Conservation (phyloP, 2,113 vertebrate species). For the Cairina moschata region DNA sequence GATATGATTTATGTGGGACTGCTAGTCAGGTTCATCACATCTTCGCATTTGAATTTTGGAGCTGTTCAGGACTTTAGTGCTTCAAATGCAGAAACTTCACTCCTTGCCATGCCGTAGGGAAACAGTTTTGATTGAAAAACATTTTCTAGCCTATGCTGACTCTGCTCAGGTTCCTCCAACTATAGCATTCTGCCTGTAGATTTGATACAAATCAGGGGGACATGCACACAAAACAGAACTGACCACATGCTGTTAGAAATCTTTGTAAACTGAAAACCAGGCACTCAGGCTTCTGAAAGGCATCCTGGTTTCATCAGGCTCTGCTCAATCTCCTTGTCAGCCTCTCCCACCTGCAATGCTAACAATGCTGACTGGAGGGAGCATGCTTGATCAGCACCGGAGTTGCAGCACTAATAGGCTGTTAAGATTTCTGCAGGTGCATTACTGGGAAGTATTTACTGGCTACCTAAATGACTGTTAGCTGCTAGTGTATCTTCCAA, state of each 20-base stretch:
- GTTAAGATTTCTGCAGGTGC: neutral
- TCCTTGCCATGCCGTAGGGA: neutral
- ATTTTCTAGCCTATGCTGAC: neutral
- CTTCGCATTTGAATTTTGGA: neutral
- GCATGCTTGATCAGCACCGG: neutral
- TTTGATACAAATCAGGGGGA: neutral
- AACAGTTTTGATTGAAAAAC: neutral
- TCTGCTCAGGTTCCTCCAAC: neutral
- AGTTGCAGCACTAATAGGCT: neutral
- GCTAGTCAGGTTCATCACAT: neutral
- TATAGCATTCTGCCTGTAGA: neutral
- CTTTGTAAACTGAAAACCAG: neutral
- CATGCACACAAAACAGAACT: neutral
- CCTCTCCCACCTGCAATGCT: neutral
- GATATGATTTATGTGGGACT: neutral
- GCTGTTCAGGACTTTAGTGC: neutral
- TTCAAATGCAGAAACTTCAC: neutral
- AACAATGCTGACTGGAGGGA: neutral
- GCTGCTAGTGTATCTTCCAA: neutral
- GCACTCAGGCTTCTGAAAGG: neutral
- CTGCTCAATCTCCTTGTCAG: fast-evolving
- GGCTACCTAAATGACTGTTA: neutral
- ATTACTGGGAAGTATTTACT: neutral
- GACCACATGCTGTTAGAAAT: neutral
- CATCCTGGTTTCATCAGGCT: neutral